phyloP scores from a whole-genome alignment of 2,113 vertebrate species.

The Platanista minor region DNA sequence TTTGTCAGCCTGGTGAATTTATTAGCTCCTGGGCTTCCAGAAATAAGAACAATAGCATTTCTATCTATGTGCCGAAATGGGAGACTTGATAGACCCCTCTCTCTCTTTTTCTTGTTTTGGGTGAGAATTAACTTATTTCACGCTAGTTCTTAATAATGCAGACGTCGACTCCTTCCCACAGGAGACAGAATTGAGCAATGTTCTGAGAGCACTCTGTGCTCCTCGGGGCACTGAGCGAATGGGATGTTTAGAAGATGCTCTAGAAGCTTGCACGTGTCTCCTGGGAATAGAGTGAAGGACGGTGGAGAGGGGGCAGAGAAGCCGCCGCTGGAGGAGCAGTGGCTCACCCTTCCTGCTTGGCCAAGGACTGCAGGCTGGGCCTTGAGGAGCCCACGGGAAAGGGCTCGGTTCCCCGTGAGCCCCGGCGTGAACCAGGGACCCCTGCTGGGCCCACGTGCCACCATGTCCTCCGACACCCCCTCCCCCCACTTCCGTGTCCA shows the following conservation, averaged over 20 bases:
- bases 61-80: background rate
- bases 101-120: background rate
- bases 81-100: background rate
- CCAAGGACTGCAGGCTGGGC: conserved; percentile 50
- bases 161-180: background rate
- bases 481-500: rapidly evolving
- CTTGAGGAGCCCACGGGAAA: conserved; percentile 40
- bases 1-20: background rate
- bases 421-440: background rate
- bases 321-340: conserved; percentile 1
- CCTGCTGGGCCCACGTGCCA: background rate
- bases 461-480: background rate
- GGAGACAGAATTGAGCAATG: conserved; percentile 69
- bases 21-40: background rate
- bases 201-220: conserved; percentile 69
- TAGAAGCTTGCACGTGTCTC: conserved; percentile 57
- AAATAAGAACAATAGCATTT: background rate
- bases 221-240: conserved; percentile 56
- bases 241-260: conserved; percentile 67
- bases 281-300: conserved; percentile 58
- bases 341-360: conserved; percentile 50
- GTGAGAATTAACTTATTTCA: background rate
- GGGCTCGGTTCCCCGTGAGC: conserved; percentile 56
- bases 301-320: background rate
- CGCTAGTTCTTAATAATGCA: conserved; percentile 22